Evolutionary conservation across 2,797 vertebrate species (phyloP).

Genomic region (Enteromius afrohamiltoni): DNA sequence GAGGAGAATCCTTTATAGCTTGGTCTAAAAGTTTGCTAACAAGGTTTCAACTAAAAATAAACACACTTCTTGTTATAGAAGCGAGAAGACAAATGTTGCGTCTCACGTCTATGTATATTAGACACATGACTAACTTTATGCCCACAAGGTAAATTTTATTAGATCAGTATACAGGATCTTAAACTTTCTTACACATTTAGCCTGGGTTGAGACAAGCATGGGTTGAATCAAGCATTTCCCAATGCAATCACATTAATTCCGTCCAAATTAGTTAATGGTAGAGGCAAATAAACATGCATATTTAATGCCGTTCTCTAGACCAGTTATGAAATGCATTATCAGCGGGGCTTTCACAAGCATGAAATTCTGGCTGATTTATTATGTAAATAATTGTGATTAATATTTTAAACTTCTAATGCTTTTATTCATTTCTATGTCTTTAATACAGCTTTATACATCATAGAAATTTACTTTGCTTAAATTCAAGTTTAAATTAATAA

Average conservation of each 20-base stretch:
- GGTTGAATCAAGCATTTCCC: background rate
- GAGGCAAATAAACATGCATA: constrained; percentile 22
- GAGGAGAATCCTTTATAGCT: constrained; percentile 6
- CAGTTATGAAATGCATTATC: background rate
- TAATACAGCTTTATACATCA: background rate
- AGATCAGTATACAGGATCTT: background rate
- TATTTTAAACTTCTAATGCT: background rate
- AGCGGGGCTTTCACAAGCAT: background rate
- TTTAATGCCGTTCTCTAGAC: constrained; percentile 10
- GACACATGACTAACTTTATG: background rate
- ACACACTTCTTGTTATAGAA: background rate
- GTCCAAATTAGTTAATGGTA: constrained; percentile 13
- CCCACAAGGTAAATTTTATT: background rate
- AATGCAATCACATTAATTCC: constrained; percentile 23
- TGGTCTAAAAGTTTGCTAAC: constrained; percentile 5
- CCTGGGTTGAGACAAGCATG: too few species aligned
- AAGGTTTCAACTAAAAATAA: constrained; percentile 24
- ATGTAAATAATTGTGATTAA: background rate
- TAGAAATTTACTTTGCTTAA: background rate
- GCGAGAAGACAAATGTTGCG: background rate
- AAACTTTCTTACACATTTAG: constrained; percentile 8
- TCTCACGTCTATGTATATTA: background rate
- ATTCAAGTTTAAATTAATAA: too few species aligned
- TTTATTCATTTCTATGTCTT: too few species aligned
- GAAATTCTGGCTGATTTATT: background rate